Evolutionary conservation across 1,140 invertebrate species (phyloP), one percentile per base, ranked within the genome.

Genomic region (Trypoxylus dichotomus): DNA sequence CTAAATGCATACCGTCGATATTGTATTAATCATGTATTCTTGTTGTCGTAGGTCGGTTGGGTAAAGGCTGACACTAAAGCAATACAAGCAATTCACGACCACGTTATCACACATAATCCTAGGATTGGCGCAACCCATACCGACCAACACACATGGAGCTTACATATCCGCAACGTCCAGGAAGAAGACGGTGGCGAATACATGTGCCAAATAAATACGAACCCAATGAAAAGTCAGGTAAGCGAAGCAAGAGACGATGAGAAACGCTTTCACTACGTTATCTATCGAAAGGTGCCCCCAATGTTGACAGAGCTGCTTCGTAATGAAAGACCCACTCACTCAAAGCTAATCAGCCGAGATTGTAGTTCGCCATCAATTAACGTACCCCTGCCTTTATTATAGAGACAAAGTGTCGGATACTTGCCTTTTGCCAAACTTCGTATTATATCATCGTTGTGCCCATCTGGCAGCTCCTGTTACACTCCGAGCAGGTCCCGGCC

Each of bases 141-240:
- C 85, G 94, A 95, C 88, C 92, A 90, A 88, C 93, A 94, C 83
- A 95, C 94, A 80, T 96, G 95, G 95, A 95, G 94, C 58, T 89
- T 97, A 74, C 93, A 93, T 85, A 95, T 97, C 82, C 90, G 92
- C 79, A 90, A 91, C 79, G 94, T 96, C 54, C 92, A 93, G 83
- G 89, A 94, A 81, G 93, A 94, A 83, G 96, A 98, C 88, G 88
- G 94, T 58, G 96, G 96, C 79, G 91, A 93, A 83, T 95, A 95
- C 84, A 97, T 96, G 94, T 97, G 96, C 88, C 96, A 97, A 90
- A 93, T 97, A 83, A 96, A 97, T 86, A 96, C 96, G 78, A 93
- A 97, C 87, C 95, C 96, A 15, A 96, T 97, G 94, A 95, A 95
- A 87, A 95, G 93, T 88, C 94, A 96, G 91, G 94, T 96, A 81